Percentiles rank a stretch among this genome's conserved stretches.
These are phyloP conservation scores for Diorhabda carinulata DNA, from an alignment of 1,140 invertebrate species.

Conservation along the genomic window DNA sequence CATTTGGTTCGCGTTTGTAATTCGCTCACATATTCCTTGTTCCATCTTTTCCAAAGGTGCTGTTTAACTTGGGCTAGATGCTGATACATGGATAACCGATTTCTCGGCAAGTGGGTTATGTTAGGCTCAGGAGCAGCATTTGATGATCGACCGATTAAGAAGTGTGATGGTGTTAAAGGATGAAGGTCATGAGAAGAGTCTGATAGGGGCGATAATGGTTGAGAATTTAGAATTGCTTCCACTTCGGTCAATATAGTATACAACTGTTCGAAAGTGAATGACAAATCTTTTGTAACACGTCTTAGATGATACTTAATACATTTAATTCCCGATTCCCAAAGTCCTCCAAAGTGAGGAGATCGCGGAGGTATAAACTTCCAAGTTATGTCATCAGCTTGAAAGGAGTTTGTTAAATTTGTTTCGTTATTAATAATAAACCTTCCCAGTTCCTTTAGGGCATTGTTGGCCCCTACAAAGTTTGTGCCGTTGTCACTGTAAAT, in stretches of 20 bases:
- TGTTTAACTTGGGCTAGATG: conserved; percentile 20
- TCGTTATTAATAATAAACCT: conserved; percentile 9
- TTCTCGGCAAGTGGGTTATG: conserved; percentile 6
- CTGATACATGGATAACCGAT: conserved; percentile 20
- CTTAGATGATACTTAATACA: conserved; percentile 27
- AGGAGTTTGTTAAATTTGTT: conserved; percentile 38
- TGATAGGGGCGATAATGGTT: conserved; percentile 25
- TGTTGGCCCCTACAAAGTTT: conserved; percentile 28
- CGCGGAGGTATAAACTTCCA: conserved; percentile 46
- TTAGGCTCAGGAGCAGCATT: conserved; percentile 18
- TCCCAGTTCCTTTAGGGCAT: conserved; percentile 18
- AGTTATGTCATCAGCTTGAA: not conserved
- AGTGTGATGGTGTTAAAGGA: conserved; percentile 31
- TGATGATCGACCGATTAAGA: conserved; percentile 26
- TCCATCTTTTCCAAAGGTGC: conserved; percentile 38
- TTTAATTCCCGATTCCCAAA: conserved; percentile 43
- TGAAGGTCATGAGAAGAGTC: conserved; percentile 27
- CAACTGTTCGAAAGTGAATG: conserved; percentile 40
- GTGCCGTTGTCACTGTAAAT: conserved; percentile 34
- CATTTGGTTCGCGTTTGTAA: conserved; percentile 30
- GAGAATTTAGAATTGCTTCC: conserved; percentile 31
- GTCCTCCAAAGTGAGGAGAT: conserved; percentile 43
- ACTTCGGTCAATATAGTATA: conserved; percentile 32
- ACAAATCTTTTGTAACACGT: conserved; percentile 27
- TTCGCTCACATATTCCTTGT: conserved; percentile 32